phyloP scores from a whole-genome alignment of 1,140 invertebrate genomes.

The Babylonia areolata region DNA sequence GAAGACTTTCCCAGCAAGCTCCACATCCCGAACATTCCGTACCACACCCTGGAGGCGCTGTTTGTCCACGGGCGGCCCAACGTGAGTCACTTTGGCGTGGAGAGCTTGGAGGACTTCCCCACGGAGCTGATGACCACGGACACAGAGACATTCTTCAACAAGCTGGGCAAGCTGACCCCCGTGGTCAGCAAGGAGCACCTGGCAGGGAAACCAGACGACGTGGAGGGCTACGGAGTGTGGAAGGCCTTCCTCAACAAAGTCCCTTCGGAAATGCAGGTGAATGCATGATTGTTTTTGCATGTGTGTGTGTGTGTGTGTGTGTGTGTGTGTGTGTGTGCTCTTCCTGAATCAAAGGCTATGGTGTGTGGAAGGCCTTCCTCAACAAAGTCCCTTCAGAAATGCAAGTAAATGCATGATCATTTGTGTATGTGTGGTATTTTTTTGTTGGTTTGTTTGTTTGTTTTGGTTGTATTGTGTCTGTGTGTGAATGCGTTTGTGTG shows the following conservation, averaged over 20 bases:
- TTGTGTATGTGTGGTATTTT: too few species aligned
- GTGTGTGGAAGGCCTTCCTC: slow-evolving; percentile 77
- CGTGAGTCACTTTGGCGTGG: slow-evolving; percentile 75
- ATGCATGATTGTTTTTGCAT: too few species aligned
- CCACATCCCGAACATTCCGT: slow-evolving; percentile 70
- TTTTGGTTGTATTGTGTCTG: too few species aligned
- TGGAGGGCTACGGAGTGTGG: slow-evolving; percentile 73
- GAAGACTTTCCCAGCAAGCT: slow-evolving; percentile 72
- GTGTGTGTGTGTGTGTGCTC: too few species aligned
- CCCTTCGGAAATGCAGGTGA: slow-evolving; percentile 35
- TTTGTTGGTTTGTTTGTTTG: too few species aligned
- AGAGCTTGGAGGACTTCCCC: slow-evolving; percentile 66
- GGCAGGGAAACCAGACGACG: slow-evolving; percentile 37
- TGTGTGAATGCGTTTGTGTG: too few species aligned
- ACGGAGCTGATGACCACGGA: slow-evolving; percentile 78
- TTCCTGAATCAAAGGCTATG: too few species aligned
- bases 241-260: slow-evolving; percentile 72
- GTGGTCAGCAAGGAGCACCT: slow-evolving; percentile 65
- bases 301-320: too few species aligned
- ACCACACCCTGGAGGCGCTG: slow-evolving; percentile 80
- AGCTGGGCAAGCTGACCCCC: slow-evolving; percentile 74
- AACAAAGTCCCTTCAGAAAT: slow-evolving; percentile 45
- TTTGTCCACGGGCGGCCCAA: slow-evolving; percentile 80
- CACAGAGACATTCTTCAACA: slow-evolving; percentile 73
- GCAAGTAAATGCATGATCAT: not conserved